Conservation (phyloP, 2,888 invertebrate species). For the Parelbella ahira region DNA sequence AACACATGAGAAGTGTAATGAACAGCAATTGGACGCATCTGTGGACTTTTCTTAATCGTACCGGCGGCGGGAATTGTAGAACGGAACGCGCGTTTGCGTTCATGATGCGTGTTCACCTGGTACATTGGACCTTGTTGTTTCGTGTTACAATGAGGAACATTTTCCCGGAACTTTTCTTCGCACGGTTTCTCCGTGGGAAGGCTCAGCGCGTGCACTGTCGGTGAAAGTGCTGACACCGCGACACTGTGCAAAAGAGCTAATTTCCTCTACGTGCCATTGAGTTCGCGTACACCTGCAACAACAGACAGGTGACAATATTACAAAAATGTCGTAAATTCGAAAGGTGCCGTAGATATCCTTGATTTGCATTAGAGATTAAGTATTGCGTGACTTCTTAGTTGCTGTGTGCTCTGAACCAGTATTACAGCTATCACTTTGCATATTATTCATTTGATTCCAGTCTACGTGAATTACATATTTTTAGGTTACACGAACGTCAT, state of each 20-base stretch:
- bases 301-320: conserved; percentile 44
- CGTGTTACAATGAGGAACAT: conserved; percentile 54
- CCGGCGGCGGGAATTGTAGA: conserved; percentile 48
- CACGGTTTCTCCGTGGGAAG: conserved; percentile 69
- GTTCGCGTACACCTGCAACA: conserved; percentile 56
- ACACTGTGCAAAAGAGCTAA: conserved; percentile 42
- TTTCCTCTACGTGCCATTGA: conserved; percentile 54
- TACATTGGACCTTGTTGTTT: conserved; percentile 47
- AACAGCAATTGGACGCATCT: conserved; percentile 35
- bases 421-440: no score
- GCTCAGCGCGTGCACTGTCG: conserved; percentile 45
- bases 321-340: conserved; percentile 44
- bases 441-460: no score
- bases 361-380: conserved; percentile 7
- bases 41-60: conserved; percentile 70
- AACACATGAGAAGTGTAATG: conserved; percentile 40
- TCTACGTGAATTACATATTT: no score
- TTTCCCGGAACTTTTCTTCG: conserved; percentile 59
- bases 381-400: conserved; percentile 10
- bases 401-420: no score
- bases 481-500: no score
- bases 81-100: conserved; percentile 42
- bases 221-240: conserved; percentile 69
- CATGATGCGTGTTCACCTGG: conserved; percentile 58
- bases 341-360: conserved; percentile 37